Evolutionary conservation across 2,113 vertebrate species (phyloP), one percentile per base, ranked within the genome.

Genomic region (Chaenogobius annularis): DNA sequence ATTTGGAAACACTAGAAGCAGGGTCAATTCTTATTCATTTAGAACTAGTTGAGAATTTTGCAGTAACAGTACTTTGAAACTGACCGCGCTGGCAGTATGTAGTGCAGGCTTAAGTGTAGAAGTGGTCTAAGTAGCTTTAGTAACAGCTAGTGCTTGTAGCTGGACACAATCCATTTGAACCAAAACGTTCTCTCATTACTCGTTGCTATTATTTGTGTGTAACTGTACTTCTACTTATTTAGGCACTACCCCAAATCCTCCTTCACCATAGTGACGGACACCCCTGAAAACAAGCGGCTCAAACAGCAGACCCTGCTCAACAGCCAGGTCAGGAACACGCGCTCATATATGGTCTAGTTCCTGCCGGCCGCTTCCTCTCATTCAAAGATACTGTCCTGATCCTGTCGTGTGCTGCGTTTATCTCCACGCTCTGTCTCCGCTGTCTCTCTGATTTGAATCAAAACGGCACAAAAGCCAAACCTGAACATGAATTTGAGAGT

Each of bases 171-270:
- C 3, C 12, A 46, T 46, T 46, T 46, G 7, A 46, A 46, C 44
- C 44, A 50, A 7, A 17, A 19, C 15, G 2, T 17, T 50, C 15
- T 50, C 15, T 50, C 17, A 7, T 17, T 14, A 15, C 47, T 19
- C 1, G 26, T 31, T 31, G 26, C 26, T 31, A 31, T 31, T 31
- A 1, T 31, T 31, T 31, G 1, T 4, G 26, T 4, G 26, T 31
- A 31, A 31, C 26, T 31, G 26, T 4, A 31, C 26, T 31, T 31
- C 13, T 72, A 13, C 12, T 26, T 12, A 44, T 80, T 15, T 90
- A 98, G 96, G 90, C 97, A 98, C 93, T 98, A 99, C 89, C 96
- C 97, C 23, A 99, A 98, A 94, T 95, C 95, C 44, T 95, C 96
- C 76, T 98, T 97, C 92, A 99, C 97, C 85, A 97, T 95, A 55